Conservation (phyloP, 2,888 invertebrate genomes). For the Sarcophaga rosellei region DNA sequence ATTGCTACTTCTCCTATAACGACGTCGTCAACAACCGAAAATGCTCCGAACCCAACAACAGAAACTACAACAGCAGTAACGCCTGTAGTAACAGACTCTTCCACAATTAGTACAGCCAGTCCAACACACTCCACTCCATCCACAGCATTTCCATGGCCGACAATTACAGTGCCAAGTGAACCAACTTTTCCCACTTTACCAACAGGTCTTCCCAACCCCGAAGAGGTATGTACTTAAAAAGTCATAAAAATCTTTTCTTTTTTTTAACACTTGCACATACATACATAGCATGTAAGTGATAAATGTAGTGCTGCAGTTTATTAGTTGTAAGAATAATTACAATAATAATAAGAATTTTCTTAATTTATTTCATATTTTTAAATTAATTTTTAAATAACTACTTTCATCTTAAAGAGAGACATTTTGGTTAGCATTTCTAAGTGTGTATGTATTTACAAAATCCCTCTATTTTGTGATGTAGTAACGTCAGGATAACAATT, state of each 20-base stretch:
- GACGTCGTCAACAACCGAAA: constrained; percentile 19
- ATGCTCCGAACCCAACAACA: constrained; percentile 11
- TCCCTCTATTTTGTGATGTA: too few species aligned
- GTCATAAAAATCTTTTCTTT: too few species aligned
- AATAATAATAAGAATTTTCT: too few species aligned
- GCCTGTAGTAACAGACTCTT: not conserved
- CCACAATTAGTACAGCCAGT: constrained; percentile 21
- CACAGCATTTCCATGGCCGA: constrained; percentile 57
- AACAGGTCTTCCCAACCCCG: constrained; percentile 76
- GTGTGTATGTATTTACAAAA: too few species aligned
- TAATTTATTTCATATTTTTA: too few species aligned
- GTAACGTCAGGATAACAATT: too few species aligned
- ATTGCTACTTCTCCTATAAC: constrained; percentile 57
- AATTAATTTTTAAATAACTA: too few species aligned
- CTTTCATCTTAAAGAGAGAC: too few species aligned
- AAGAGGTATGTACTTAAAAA: constrained; percentile 72
- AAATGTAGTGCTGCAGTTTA: not conserved
- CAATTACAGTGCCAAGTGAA: constrained; percentile 53
- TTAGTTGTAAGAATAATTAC: not conserved
- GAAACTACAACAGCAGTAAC: constrained; percentile 5
- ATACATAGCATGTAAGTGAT: too few species aligned
- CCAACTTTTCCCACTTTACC: constrained; percentile 75
- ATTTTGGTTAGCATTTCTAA: too few species aligned
- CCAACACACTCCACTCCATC: constrained; percentile 23
- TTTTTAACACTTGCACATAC: too few species aligned